phyloP scores from a whole-genome alignment of 2,888 invertebrate genomes.

The Leucophenga maculata region DNA sequence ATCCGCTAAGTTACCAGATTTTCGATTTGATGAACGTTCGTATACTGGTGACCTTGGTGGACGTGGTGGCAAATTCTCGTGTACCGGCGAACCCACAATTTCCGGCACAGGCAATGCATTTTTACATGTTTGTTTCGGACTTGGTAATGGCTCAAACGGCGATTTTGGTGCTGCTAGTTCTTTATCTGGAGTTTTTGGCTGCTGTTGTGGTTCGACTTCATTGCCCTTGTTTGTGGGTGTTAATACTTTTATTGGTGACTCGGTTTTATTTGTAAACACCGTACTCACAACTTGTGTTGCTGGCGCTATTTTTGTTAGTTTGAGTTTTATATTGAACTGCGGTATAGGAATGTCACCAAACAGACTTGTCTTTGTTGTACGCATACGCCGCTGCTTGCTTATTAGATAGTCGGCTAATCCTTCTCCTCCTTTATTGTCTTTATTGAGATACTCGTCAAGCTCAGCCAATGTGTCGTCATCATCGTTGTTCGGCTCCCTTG shows the following conservation, averaged over 20 bases:
- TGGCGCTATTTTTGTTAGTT: background rate
- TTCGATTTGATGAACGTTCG: background rate
- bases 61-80: constrained; percentile 1
- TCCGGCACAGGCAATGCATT: background rate
- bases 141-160: no score
- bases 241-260: constrained; percentile 11
- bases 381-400: background rate
- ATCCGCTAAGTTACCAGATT: background rate
- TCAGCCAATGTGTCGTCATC: background rate
- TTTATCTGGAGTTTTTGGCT: background rate
- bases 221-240: background rate
- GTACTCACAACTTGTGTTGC: background rate
- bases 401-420: background rate
- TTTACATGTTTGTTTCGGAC: background rate
- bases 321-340: background rate
- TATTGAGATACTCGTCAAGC: background rate
- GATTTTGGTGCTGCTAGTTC: background rate
- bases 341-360: constrained; percentile 5
- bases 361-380: background rate
- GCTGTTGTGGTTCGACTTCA: background rate
- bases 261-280: background rate
- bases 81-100: background rate
- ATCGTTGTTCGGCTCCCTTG: background rate
- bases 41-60: background rate
- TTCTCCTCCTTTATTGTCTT: background rate